Evolutionary conservation across 2,797 vertebrate genomes (phyloP).

Genomic region (Notoglanidium macrostoma): DNA sequence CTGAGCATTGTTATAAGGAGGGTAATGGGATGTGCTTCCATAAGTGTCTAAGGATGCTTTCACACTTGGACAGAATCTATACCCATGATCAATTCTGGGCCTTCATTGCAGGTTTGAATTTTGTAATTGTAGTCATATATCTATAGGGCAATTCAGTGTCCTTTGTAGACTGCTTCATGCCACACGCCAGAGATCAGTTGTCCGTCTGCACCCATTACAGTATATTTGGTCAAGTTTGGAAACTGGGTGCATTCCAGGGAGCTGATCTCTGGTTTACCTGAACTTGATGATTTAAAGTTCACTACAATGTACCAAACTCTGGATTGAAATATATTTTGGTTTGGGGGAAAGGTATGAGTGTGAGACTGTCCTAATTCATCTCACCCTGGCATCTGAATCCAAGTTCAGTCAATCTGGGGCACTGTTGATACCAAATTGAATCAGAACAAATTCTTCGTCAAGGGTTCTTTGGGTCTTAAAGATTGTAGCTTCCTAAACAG

Average conservation of each 20-base stretch:
- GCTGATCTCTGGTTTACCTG: not conserved
- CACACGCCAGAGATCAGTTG: not conserved
- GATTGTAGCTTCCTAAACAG: not conserved
- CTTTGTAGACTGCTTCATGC: not conserved
- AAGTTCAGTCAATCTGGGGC: not conserved
- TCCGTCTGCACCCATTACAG: not conserved
- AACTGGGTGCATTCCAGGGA: not conserved
- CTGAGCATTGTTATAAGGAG: not conserved
- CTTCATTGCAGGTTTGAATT: not conserved
- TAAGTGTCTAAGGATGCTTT: not conserved
- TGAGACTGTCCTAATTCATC: not conserved
- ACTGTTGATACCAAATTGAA: not conserved
- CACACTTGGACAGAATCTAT: not conserved
- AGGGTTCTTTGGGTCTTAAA: not conserved
- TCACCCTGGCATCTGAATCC: not conserved
- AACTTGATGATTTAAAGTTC: not conserved
- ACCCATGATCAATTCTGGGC: not conserved
- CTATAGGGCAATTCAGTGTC: not conserved
- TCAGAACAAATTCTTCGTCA: not conserved
- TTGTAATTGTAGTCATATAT: not conserved
- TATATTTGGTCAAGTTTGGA: not conserved
- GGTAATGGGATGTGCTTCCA: not conserved
- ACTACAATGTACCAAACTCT: not conserved
- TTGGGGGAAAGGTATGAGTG: not conserved
- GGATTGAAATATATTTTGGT: not conserved